A percentile compares a stretch with the other conserved stretches of the same genome.
Evolutionary conservation across 2,113 vertebrate genomes (phyloP).

Genomic region (Theristicus caerulescens): DNA sequence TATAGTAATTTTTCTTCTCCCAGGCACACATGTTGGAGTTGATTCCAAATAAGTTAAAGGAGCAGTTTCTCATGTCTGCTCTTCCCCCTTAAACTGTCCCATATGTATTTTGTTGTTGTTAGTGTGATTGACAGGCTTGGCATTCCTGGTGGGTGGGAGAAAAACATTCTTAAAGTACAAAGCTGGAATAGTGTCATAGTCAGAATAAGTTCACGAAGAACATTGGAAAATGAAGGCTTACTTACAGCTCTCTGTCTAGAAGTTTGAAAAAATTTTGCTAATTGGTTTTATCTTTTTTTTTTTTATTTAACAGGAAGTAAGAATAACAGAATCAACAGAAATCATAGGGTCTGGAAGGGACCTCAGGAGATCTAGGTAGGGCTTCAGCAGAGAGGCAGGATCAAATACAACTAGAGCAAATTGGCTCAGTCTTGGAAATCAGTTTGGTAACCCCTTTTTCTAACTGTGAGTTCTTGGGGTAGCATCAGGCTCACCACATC

Average conservation of each 20-base stretch:
- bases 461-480: background rate
- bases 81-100: constrained; percentile 39
- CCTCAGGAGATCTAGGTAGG: background rate
- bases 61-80: constrained; percentile 21
- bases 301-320: background rate
- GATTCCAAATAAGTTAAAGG: background rate
- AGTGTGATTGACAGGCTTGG: constrained; percentile 44
- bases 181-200: background rate
- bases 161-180: constrained; percentile 27
- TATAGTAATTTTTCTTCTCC: background rate
- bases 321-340: background rate
- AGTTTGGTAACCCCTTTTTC: background rate
- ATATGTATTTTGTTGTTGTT: constrained; percentile 50
- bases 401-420: background rate
- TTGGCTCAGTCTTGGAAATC: background rate
- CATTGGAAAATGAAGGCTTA: background rate
- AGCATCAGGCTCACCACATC: accelerated
- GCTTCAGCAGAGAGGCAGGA: background rate
- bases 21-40: background rate
- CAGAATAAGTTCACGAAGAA: background rate
- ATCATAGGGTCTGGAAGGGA: background rate
- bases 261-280: background rate
- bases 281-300: background rate
- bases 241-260: background rate
- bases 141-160: background rate